phyloP scores from a whole-genome alignment of 2,888 invertebrate genomes.

The Tinea semifulvella region DNA sequence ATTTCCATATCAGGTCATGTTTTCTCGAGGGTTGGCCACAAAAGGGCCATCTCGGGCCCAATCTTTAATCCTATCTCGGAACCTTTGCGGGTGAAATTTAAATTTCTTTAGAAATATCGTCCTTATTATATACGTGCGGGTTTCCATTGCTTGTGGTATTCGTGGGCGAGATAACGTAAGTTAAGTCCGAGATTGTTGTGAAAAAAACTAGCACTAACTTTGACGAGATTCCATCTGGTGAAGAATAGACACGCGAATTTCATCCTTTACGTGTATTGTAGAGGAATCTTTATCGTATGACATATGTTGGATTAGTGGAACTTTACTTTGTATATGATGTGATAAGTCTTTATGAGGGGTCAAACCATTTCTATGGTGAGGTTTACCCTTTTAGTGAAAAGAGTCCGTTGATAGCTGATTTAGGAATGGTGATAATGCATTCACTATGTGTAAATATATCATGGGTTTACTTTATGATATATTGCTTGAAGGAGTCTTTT shows the following conservation, averaged over 20 bases:
- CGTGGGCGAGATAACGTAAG: constrained; percentile 64
- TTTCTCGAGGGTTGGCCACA: constrained; percentile 66
- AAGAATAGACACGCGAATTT: constrained; percentile 33
- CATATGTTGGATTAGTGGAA: constrained; percentile 48
- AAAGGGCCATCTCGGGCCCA: constrained; percentile 65
- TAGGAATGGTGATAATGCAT: constrained; percentile 64
- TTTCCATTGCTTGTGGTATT: constrained; percentile 62
- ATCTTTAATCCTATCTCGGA: constrained; percentile 66
- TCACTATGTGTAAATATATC: constrained; percentile 63
- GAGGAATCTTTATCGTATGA: constrained; percentile 35
- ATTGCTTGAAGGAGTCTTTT: constrained; percentile 37
- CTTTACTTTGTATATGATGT: constrained; percentile 68
- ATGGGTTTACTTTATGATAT: constrained; percentile 61
- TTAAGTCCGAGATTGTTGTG: constrained; percentile 68
- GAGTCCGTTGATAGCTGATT: constrained; percentile 67
- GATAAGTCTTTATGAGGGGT: constrained; percentile 69
- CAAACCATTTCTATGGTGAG: constrained; percentile 64
- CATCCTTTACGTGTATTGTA: constrained; percentile 31
- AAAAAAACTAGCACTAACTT: constrained; percentile 64
- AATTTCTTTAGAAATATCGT: constrained; percentile 68
- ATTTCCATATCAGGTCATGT: constrained; percentile 68
- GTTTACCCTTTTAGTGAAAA: constrained; percentile 67
- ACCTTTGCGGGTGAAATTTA: constrained; percentile 66
- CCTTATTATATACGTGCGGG: constrained; percentile 66
- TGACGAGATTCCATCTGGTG: constrained; percentile 53